Base-by-base conservation (phyloP, 2,888 invertebrate genomes). In the Cyclophora albipunctata region DNA sequence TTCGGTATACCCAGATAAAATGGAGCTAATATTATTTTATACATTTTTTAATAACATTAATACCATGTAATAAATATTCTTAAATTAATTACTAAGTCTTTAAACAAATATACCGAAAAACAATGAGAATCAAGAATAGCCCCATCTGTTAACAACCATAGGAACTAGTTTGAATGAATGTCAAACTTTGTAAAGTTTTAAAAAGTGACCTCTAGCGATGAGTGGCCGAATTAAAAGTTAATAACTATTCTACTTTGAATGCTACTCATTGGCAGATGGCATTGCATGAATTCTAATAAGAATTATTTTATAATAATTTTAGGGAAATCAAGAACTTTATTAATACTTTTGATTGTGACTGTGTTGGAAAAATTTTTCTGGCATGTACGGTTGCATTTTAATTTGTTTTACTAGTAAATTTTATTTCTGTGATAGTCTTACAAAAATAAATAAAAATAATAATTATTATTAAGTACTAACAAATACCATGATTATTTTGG, bases 241-340 rank as follows among this genome's bases (percentile, higher is more conserved):
- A 62, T 20, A 20, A 20, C 20, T 20, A 58, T 53, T 61, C 67
- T 67, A 52, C 60, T 55, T 60, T 61, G 55, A 60, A 64, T 51
- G 54, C 72, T 71, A 64, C 60, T 65, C 51, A 57, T 61, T 77
- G 64, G 74, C 60, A 88, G 87, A 84, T 85, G 87, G 82, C 86
- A 78, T 58, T 56, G 52, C 40, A 40, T 35, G 34, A 41, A 42
- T 37, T 37, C 37, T 37, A 5, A 37, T 37, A 2, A 37, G 37
- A 37, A 37, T 5, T 37, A 37, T 20, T 20, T 20, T 20, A 20
- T 20, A 20, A 20, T 20, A 20, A 20, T 20, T 2, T 20, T 20
- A 20, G 20, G 20, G 4, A 37, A 37, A 37, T 37, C 37, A 4
- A 37, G 4, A 37, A 37, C 5, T 5, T 37, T 37, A 37, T 37